phyloP scores from a whole-genome alignment of 2,888 invertebrate species.

The Linnaemya tessellans region DNA sequence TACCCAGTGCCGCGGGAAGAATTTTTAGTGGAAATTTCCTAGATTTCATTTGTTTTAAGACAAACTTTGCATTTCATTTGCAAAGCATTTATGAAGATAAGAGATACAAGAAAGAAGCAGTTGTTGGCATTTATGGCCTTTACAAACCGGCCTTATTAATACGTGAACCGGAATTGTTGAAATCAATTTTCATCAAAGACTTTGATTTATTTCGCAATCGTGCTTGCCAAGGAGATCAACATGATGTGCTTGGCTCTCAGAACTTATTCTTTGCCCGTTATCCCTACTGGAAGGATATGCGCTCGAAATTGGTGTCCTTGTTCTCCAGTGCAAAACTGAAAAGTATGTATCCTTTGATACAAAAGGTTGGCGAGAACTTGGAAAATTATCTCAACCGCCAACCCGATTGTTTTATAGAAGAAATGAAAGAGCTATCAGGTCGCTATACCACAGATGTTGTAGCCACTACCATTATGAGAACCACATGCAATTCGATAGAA shows the following conservation, averaged over 20 bases:
- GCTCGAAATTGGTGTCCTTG: constrained; percentile 76
- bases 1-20: constrained; percentile 17
- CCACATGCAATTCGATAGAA: constrained; percentile 76
- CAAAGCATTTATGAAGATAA: constrained; percentile 79
- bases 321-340: constrained; percentile 78
- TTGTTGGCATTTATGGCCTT: constrained; percentile 81
- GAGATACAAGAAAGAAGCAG: constrained; percentile 72
- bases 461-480: constrained; percentile 76
- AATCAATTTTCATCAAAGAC: constrained; percentile 81
- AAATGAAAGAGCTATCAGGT: constrained; percentile 77
- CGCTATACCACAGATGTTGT: constrained; percentile 80
- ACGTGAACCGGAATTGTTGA: constrained; percentile 83
- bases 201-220: constrained; percentile 78
- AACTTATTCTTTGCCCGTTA: constrained; percentile 78
- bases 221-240: constrained; percentile 77
- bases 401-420: constrained; percentile 18
- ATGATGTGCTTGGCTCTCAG: constrained; percentile 76
- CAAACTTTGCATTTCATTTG: constrained; percentile 79
- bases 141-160: constrained; percentile 82
- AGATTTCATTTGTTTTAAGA: constrained; percentile 79
- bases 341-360: constrained; percentile 79
- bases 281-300: constrained; percentile 77
- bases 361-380: constrained; percentile 73
- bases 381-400: constrained; percentile 71
- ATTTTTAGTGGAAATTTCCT: constrained; percentile 79